Evolutionary conservation across 2,888 invertebrate species (phyloP).

Genomic region (Cephus pygmeus): DNA sequence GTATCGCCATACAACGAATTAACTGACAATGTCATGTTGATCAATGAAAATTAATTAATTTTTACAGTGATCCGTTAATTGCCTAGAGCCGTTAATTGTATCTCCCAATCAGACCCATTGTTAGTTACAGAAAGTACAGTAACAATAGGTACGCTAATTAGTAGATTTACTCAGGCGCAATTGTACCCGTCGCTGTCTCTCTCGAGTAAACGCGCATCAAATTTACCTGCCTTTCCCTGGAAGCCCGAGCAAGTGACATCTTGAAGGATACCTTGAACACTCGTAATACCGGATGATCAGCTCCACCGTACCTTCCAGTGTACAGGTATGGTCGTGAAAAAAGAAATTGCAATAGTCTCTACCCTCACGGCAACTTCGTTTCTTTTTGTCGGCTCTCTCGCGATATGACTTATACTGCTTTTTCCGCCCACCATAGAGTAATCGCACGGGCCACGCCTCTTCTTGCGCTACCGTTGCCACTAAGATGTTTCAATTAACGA

Average conservation of each 20-base stretch:
- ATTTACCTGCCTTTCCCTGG: not conserved
- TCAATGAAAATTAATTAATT: not conserved
- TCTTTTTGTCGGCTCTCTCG: not conserved
- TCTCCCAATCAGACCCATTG: not conserved
- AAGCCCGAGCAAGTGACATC: not conserved
- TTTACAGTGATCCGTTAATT: not conserved
- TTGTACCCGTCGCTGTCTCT: not conserved
- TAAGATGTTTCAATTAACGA: slow-evolving; percentile 53
- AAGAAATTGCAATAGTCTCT: not conserved
- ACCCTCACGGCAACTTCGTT: not conserved
- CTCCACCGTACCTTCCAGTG: not conserved
- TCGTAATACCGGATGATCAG: not conserved
- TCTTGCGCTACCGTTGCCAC: slow-evolving; percentile 30
- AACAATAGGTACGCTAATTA: not conserved
- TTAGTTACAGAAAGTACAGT: not conserved
- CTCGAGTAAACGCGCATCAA: not conserved
- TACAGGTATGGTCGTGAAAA: not conserved
- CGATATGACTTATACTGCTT: slow-evolving; percentile 41
- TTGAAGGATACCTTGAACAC: not conserved
- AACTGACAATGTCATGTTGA: not conserved
- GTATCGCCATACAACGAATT: no score
- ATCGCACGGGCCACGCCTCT: slow-evolving; percentile 40
- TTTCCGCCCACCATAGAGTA: slow-evolving; percentile 40
- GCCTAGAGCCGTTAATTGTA: not conserved
- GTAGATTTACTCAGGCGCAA: not conserved